Base-by-base conservation (phyloP, 53 echinoderm and acorn worm species). In the Echinometra lucunter region DNA sequence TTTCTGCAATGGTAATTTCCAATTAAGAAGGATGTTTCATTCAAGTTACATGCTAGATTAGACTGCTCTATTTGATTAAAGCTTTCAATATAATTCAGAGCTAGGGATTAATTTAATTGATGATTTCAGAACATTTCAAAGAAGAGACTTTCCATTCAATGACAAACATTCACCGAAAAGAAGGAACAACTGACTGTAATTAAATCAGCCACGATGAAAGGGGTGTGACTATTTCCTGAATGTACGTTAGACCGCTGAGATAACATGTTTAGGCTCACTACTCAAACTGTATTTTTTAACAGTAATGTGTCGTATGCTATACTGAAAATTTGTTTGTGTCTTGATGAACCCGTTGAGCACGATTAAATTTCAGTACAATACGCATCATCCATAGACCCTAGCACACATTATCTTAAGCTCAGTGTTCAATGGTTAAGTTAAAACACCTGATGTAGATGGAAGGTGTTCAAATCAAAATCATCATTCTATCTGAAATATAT, bases 41-140 rank as follows among this genome's bases (percentile, higher is more conserved):
- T 72, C 72, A 72, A 28, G 28, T 32, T 35, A 16, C 35, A 1
- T 9, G 13, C 53, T 53, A 53, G 9, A 53, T 53, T 13, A 35
- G n/a, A 35, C 72, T 53, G 13, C 13, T 34, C 34, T 72, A 72
- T 72, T 72, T 32, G 72, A 72, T 72, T 72, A 32, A 30, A 35
- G 72, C 12, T 72, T 72, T 72, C 72, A 72, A 72, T 72, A 34
- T 16, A 72, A 72, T 72, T 72, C 72, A 72, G 13, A 72, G 72
- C 72, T 72, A 2, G 32, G 32, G 72, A 8, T 72, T 72, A 72
- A 72, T 72, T 72, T 72, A 35, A 72, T 72, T 35, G 35, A 32
- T 72, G 72, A 32, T 28, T 32, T 13, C 13, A 63, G 16, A 72
- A 72, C 72, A 34, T 72, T 35, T 72, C 72, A 34, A 63, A 30